These are phyloP conservation scores for Haplochromis burtoni DNA, from an alignment of 2,113 vertebrate species.

Conservation along the genomic window DNA sequence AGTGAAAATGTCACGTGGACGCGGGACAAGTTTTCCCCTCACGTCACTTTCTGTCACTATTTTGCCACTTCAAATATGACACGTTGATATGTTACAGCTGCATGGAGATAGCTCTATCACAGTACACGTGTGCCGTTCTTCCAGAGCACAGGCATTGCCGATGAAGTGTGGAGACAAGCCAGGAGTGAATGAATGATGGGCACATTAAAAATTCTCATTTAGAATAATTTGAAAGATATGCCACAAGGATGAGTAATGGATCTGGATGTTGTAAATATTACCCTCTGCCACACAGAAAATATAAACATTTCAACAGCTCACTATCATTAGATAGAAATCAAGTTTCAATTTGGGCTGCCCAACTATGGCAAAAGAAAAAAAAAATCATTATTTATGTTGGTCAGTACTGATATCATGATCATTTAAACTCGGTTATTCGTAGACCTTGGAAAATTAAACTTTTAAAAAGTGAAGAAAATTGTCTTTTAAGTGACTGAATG, in stretches of 20 bases:
- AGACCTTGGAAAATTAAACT: not conserved
- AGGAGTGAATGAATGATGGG: not conserved
- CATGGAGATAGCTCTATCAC: slow-evolving; percentile 17
- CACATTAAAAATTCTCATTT: not conserved
- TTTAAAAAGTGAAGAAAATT: not conserved
- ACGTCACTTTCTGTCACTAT: slow-evolving; percentile 19
- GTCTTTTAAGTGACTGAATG: not conserved
- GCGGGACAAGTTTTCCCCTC: not conserved
- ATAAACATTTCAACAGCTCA: not conserved
- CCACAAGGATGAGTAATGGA: not conserved
- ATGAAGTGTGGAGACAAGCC: not conserved
- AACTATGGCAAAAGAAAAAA: not conserved
- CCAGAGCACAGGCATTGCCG: not conserved
- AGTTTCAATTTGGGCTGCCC: not conserved
- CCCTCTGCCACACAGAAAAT: not conserved
- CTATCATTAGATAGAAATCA: not conserved
- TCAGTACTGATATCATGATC: not conserved
- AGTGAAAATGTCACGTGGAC: slow-evolving; percentile 36
- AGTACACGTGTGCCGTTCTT: not conserved
- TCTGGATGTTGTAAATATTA: not conserved
- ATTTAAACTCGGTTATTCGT: not conserved
- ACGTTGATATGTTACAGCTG: not conserved
- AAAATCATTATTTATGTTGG: not conserved
- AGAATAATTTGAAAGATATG: not conserved
- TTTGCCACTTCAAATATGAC: not conserved